Conservation (phyloP, 1,140 invertebrate genomes). For the Papilio dardanus region DNA sequence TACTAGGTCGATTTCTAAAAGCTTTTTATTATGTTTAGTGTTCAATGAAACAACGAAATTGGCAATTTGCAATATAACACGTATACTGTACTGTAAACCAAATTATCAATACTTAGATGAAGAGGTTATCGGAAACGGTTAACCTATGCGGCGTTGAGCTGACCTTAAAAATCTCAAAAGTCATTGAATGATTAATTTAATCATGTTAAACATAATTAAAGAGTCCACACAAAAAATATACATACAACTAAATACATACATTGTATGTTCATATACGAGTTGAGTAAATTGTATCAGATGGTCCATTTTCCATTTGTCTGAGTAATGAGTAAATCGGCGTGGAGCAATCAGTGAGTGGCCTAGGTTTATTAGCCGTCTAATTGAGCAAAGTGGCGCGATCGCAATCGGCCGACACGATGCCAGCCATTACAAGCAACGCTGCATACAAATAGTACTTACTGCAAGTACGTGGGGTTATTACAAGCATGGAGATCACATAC, state of each 20-base stretch:
- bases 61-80: not conserved
- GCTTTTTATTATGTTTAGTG: not conserved
- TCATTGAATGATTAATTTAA: not conserved
- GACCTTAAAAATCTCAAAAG: not conserved
- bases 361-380: constrained; percentile 29
- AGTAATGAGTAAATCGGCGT: constrained; percentile 23
- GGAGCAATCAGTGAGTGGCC: constrained; percentile 27
- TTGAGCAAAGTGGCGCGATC: constrained; percentile 33
- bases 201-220: not conserved
- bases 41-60: not conserved
- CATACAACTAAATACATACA: too few species aligned
- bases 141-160: not conserved
- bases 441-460: not conserved
- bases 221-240: not conserved
- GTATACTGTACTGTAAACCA: not conserved
- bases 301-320: constrained; percentile 11
- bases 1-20: not conserved
- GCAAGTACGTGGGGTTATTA: not conserved
- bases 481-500: not conserved
- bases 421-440: constrained; percentile 15
- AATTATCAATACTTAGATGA: not conserved
- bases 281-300: not conserved
- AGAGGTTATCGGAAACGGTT: not conserved
- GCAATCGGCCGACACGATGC: constrained; percentile 25
- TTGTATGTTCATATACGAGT: not conserved